phyloP scores from a whole-genome alignment of 2,113 vertebrate genomes.

The Meles meles region DNA sequence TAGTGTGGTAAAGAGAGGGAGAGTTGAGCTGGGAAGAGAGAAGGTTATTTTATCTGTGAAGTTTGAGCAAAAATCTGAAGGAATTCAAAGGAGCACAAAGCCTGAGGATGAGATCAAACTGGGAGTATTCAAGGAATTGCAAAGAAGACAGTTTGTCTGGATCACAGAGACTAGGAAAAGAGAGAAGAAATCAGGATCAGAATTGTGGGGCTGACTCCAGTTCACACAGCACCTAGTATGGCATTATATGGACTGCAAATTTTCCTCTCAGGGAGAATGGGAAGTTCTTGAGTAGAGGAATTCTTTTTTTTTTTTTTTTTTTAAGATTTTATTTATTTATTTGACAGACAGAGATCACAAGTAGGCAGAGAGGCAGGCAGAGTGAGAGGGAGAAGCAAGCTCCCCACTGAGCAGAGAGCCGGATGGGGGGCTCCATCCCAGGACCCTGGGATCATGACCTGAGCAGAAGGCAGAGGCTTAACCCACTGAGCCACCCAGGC shows the following conservation, averaged over 20 bases:
- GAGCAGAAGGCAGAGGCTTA: too few relatives aligned
- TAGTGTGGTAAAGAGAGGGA: background rate
- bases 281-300: background rate
- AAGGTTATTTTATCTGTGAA: background rate
- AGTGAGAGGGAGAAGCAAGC: too few relatives aligned
- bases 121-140: background rate
- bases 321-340: too few relatives aligned
- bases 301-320: background rate
- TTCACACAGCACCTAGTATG: accelerated
- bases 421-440: too few relatives aligned
- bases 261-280: background rate
- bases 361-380: too few relatives aligned
- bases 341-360: too few relatives aligned
- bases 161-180: background rate
- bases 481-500: too few relatives aligned
- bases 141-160: background rate
- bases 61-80: background rate
- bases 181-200: accelerated
- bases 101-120: accelerated
- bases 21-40: background rate
- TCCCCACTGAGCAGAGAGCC: too few relatives aligned
- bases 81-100: background rate
- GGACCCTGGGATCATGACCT: too few relatives aligned
- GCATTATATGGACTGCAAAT: background rate
- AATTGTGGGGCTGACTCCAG: background rate